A percentile compares a stretch with the other conserved stretches of the same genome.
Conservation (phyloP, 2,888 invertebrate genomes). For the Ophraella communa region DNA sequence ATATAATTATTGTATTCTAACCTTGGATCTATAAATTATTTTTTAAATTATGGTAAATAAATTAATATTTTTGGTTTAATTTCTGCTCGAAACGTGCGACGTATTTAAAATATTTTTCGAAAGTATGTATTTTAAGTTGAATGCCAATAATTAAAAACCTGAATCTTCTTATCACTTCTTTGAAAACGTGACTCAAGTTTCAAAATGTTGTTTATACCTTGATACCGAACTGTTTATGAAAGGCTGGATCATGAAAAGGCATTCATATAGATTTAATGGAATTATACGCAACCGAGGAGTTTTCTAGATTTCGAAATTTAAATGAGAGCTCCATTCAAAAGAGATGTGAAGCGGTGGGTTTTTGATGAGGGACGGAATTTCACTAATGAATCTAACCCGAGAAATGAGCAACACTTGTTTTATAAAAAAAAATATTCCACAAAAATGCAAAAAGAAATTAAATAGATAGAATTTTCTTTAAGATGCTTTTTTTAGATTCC, state of each 20-base stretch:
- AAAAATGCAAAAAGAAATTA: not conserved
- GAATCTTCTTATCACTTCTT: conserved; percentile 9
- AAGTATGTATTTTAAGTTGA: conserved; percentile 1
- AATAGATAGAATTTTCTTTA: not conserved
- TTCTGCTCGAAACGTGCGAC: not conserved
- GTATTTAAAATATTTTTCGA: not conserved
- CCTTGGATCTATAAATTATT: no score
- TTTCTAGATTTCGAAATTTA: conserved; percentile 22
- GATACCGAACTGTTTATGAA: conserved; percentile 28
- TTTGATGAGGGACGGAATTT: conserved; percentile 2
- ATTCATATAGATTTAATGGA: conserved; percentile 35
- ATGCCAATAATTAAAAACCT: conserved; percentile 22
- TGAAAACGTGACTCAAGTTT: conserved; percentile 26
- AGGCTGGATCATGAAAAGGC: conserved; percentile 27
- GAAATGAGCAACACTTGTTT: not conserved
- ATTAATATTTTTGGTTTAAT: not conserved
- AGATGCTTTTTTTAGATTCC: not conserved
- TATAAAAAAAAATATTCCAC: not conserved
- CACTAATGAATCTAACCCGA: not conserved
- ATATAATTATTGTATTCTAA: no score
- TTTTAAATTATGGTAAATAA: no score
- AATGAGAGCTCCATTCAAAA: conserved; percentile 18
- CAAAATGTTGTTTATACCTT: conserved; percentile 27
- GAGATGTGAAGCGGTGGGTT: conserved; percentile 8
- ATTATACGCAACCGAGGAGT: conserved; percentile 24